Percentiles rank a stretch among this genome's conserved stretches.
These are phyloP conservation scores for Clupea harengus DNA, from an alignment of 2,113 vertebrate species.

Conservation along the genomic window DNA sequence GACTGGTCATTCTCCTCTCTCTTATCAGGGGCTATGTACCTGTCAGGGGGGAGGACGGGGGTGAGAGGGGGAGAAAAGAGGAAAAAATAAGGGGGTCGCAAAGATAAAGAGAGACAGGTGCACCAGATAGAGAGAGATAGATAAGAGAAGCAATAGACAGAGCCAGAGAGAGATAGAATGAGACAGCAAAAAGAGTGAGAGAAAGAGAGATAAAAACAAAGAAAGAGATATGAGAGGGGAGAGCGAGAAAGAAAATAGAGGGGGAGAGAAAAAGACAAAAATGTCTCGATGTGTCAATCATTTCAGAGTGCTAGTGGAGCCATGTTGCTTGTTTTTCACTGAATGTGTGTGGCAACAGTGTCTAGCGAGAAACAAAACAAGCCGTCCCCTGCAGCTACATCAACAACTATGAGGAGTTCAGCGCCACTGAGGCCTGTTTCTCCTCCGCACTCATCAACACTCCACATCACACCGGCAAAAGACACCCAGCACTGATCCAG, in stretches of 20 bases:
- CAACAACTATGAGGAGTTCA: no score
- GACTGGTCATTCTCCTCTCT: constrained; percentile 98
- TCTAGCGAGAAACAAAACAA: not conserved
- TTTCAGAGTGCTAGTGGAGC: not conserved
- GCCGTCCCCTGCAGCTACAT: not conserved
- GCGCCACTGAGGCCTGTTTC: not conserved
- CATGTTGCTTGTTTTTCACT: not conserved
- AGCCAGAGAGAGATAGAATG: not conserved
- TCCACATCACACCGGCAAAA: not conserved
- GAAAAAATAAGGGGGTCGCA: not conserved
- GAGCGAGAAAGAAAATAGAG: not conserved
- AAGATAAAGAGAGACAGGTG: not conserved
- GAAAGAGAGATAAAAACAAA: not conserved
- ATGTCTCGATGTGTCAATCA: not conserved
- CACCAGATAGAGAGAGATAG: not conserved
- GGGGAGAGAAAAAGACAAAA: not conserved
- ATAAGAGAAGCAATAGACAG: constrained; percentile 9
- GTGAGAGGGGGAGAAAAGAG: not conserved
- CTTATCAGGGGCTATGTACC: constrained; percentile 97
- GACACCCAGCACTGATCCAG: no score
- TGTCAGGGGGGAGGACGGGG: constrained; percentile 54
- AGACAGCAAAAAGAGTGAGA: not conserved
- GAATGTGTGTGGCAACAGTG: not conserved
- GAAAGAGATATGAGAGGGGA: not conserved
- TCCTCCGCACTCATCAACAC: not conserved